phyloP scores from a whole-genome alignment of 2,888 invertebrate species.

The Platycheirus albimanus region DNA sequence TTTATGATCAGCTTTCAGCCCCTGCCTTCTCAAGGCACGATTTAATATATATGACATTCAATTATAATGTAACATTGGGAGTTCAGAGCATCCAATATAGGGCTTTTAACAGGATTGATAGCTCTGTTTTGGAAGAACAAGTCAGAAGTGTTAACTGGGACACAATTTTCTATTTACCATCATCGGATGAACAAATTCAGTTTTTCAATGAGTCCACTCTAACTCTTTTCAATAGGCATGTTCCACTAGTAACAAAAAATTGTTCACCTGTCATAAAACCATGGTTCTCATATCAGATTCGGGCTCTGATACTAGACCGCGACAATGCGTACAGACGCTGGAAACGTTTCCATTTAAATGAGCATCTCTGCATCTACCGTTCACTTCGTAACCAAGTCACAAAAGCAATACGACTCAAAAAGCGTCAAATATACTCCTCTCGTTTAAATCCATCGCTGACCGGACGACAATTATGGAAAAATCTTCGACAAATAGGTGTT shows the following conservation, averaged over 20 bases:
- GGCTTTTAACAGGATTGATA: background rate
- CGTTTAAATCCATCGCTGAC: background rate
- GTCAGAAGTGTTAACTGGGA: background rate
- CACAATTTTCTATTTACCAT: background rate
- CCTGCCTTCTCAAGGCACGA: background rate
- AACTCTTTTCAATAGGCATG: background rate
- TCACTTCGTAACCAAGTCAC: background rate
- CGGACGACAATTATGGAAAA: background rate
- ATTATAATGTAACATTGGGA: background rate
- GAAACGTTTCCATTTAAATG: background rate
- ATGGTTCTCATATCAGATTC: background rate
- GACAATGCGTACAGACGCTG: background rate
- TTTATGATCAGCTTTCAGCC: background rate
- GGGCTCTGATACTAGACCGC: background rate
- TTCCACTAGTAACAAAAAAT: background rate
- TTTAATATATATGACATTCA: background rate
- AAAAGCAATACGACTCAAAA: background rate
- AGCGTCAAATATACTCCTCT: background rate
- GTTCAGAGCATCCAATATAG: background rate
- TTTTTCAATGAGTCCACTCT: background rate
- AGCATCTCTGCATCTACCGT: background rate
- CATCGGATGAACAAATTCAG: background rate
- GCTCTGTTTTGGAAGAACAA: background rate
- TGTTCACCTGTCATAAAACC: background rate
- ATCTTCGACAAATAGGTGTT: background rate